phyloP scores from a whole-genome alignment of 92 coral and sea anemone species.

The Palythoa grandis region DNA sequence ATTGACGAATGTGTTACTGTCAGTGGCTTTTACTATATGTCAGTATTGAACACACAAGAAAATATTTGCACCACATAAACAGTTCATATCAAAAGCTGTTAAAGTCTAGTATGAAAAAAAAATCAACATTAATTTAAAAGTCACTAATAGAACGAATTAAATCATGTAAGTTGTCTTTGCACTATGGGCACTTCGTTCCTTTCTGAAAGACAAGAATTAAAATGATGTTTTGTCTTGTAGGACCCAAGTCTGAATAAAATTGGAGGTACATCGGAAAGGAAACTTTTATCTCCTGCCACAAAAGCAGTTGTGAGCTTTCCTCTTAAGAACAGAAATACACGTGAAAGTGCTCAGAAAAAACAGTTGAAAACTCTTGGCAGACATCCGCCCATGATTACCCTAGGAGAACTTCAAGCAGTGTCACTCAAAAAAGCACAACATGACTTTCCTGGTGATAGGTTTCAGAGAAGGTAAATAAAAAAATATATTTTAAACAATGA shows the following conservation, averaged over 20 bases:
- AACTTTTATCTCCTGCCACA: constrained; percentile 3
- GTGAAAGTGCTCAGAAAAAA: constrained; percentile 12
- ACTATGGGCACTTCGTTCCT: neutral
- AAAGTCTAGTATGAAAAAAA: no score
- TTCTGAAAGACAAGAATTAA: neutral
- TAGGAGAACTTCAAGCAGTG: neutral
- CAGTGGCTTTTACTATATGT: no score
- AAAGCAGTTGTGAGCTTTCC: neutral
- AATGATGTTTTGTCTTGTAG: neutral
- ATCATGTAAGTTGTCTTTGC: neutral
- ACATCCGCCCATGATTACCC: constrained; percentile 3
- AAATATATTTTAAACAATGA: no score
- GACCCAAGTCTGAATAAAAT: neutral
- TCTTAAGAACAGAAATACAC: constrained; percentile 14
- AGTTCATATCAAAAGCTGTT: no score
- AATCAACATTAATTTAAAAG: no score
- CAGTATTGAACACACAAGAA: no score
- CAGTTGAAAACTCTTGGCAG: neutral
- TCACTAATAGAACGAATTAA: no score
- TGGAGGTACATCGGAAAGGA: neutral
- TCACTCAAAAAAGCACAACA: neutral
- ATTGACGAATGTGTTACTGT: no score
- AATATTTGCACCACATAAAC: no score
- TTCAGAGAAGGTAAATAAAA: neutral
- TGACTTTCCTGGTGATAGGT: neutral